These are phyloP conservation scores for Junonia oenone DNA, from an alignment of 2,888 invertebrate genomes.

Conservation along the genomic window DNA sequence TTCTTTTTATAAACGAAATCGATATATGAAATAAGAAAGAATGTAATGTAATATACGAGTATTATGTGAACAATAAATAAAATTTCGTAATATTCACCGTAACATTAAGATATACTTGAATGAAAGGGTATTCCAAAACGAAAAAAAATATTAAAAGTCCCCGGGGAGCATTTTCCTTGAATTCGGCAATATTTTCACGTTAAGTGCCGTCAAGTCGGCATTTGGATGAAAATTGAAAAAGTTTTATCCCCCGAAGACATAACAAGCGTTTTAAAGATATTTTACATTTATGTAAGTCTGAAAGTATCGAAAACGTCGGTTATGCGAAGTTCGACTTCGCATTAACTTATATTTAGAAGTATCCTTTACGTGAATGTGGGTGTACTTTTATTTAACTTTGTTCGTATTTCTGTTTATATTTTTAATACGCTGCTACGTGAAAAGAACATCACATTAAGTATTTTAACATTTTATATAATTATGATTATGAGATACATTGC, in stretches of 20 bases:
- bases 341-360: background rate
- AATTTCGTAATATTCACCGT: too few relatives aligned
- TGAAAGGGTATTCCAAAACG: constrained; percentile 6
- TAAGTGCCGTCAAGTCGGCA: constrained; percentile 47
- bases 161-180: constrained; percentile 34
- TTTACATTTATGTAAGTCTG: constrained; percentile 25
- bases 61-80: too few relatives aligned
- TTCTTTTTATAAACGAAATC: too few relatives aligned
- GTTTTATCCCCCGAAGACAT: constrained; percentile 51
- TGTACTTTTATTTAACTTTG: background rate
- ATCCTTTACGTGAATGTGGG: background rate
- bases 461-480: background rate
- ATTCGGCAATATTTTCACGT: constrained; percentile 46
- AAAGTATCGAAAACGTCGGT: background rate
- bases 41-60: too few relatives aligned
- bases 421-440: background rate
- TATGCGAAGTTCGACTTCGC: background rate
- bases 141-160: constrained; percentile 32
- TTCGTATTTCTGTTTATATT: background rate
- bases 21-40: too few relatives aligned
- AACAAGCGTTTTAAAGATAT: constrained; percentile 45
- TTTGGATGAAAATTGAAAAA: constrained; percentile 70
- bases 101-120: background rate
- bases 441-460: background rate
- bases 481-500: too few relatives aligned